Conservation (phyloP, 2,888 invertebrate genomes). For the Latrodectus elegans region DNA sequence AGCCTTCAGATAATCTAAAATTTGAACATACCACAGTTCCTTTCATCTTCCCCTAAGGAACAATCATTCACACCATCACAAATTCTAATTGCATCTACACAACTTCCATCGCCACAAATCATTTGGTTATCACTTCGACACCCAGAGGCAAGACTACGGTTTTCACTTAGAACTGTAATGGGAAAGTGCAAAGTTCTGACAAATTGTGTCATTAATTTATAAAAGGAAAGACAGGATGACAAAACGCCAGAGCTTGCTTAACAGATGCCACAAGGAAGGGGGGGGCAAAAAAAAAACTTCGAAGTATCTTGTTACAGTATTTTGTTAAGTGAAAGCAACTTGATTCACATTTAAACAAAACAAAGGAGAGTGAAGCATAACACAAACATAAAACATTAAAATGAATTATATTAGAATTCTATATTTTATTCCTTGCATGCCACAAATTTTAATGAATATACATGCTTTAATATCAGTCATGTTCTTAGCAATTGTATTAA, state of each 20-base stretch:
- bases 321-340: neutral
- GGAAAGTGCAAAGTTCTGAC: neutral
- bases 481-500: too few relatives aligned
- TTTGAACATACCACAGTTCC: slow-evolving; percentile 68
- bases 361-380: neutral
- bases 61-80: slow-evolving; percentile 71
- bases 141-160: slow-evolving; percentile 12
- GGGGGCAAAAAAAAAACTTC: neutral
- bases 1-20: neutral
- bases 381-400: neutral
- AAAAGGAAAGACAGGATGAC: too few relatives aligned
- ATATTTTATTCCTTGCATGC: too few relatives aligned
- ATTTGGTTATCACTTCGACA: slow-evolving; percentile 68
- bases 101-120: slow-evolving; percentile 70
- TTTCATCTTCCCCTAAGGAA: slow-evolving; percentile 71
- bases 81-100: slow-evolving; percentile 66
- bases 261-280: neutral
- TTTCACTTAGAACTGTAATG: slow-evolving; percentile 27
- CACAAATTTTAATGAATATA: too few relatives aligned
- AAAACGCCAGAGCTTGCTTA: neutral
- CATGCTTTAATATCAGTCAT: too few relatives aligned
- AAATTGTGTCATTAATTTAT: too few relatives aligned
- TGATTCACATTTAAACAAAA: neutral
- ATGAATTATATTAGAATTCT: too few relatives aligned
- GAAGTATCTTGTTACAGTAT: too few relatives aligned